A percentile compares a stretch with the other conserved stretches of the same genome.
Evolutionary conservation across 2,797 vertebrate genomes (phyloP).

Genomic region (Anguilla megastoma): DNA sequence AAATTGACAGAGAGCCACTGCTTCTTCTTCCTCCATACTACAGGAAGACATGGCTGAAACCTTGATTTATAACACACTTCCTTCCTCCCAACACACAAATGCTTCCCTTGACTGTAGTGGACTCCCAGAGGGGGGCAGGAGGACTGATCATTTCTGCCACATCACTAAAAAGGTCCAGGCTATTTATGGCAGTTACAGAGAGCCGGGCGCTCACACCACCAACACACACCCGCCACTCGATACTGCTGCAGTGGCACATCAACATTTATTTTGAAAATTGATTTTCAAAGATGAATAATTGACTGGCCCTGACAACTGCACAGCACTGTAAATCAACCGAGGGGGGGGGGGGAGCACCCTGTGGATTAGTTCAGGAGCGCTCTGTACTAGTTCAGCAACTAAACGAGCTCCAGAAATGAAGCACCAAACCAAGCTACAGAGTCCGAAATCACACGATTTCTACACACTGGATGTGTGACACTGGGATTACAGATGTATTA

Average conservation of each 20-base stretch:
- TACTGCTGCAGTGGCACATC: background rate
- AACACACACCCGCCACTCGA: background rate
- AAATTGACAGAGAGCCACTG: background rate
- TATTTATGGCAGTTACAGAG: background rate
- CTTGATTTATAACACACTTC: background rate
- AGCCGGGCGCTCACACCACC: background rate
- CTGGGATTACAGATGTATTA: background rate
- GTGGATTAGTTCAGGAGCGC: background rate
- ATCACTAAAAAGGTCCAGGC: conserved; percentile 10
- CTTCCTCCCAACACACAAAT: background rate
- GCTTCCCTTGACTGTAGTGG: background rate
- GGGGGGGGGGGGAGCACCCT: background rate
- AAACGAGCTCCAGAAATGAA: background rate
- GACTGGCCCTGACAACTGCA: background rate
- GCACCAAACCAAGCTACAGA: background rate
- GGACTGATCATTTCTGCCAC: background rate
- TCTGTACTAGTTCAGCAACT: background rate
- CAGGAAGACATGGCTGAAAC: background rate
- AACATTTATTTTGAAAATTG: background rate
- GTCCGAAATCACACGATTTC: background rate
- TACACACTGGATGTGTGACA: background rate
- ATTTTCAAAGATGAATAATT: background rate
- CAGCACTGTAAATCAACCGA: background rate
- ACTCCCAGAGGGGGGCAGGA: background rate
- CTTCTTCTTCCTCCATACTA: background rate